Conservation (phyloP, 2,888 invertebrate genomes). For the Elegia similella region DNA sequence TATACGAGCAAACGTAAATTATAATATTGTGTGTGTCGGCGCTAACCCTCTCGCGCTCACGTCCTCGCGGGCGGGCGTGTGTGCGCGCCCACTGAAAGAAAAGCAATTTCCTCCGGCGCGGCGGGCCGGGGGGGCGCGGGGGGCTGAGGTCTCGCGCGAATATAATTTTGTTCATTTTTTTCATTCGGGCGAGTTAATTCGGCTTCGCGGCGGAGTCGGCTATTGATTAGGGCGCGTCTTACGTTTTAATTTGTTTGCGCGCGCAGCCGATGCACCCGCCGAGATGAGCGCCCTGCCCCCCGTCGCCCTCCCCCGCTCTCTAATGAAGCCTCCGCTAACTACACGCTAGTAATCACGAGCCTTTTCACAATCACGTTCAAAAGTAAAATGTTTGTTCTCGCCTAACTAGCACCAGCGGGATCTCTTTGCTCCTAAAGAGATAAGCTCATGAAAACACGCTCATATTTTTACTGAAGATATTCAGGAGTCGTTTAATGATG, state of each 20-base stretch:
- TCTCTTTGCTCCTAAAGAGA: slow-evolving; percentile 5
- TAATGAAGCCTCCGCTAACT: slow-evolving; percentile 76
- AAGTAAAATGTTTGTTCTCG: slow-evolving; percentile 51
- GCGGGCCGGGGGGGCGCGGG: slow-evolving; percentile 51
- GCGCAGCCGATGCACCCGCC: slow-evolving; percentile 78
- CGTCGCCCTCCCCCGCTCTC: slow-evolving; percentile 39
- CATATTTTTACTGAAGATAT: slow-evolving; percentile 5
- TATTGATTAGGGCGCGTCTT: slow-evolving; percentile 82
- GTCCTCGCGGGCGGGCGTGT: slow-evolving; percentile 56
- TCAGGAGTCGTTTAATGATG: not conserved
- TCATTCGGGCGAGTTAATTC: slow-evolving; percentile 81
- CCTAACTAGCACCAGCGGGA: slow-evolving; percentile 36
- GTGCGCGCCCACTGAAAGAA: slow-evolving; percentile 80
- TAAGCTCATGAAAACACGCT: not conserved
- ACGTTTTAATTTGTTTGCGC: slow-evolving; percentile 82
- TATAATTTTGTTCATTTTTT: slow-evolving; percentile 82
- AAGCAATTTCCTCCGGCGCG: slow-evolving; percentile 78
- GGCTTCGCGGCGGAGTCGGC: slow-evolving; percentile 78
- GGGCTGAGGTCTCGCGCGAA: slow-evolving; percentile 78
- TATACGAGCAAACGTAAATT: slow-evolving; percentile 81
- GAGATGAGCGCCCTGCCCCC: slow-evolving; percentile 61
- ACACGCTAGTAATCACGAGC: slow-evolving; percentile 62
- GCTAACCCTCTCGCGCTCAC: slow-evolving; percentile 75
- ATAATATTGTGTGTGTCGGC: slow-evolving; percentile 79
- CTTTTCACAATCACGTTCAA: slow-evolving; percentile 66